Evolutionary conservation across 2,888 invertebrate species (phyloP).

Genomic region (Ommatoiulus sabulosus): DNA sequence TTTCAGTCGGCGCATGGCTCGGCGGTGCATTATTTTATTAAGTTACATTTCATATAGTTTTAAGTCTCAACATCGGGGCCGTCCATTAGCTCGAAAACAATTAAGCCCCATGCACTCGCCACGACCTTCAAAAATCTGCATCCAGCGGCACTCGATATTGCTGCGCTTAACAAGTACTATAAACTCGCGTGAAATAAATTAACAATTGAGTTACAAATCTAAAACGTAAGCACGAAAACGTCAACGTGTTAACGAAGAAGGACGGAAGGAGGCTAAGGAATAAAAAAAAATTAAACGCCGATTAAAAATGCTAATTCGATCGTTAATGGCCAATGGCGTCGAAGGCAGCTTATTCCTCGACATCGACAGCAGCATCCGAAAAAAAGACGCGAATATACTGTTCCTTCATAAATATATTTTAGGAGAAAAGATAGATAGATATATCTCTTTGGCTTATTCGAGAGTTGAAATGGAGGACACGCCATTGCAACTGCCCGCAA

Average conservation of each 20-base stretch:
- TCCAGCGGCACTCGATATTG: neutral
- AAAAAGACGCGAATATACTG: neutral
- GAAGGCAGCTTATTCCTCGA: neutral
- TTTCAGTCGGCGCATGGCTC: neutral
- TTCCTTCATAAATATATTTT: neutral
- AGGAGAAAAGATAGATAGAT: constrained; percentile 19
- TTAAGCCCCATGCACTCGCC: neutral
- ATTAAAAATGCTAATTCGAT: neutral
- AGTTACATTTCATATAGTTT: no score
- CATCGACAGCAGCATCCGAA: neutral
- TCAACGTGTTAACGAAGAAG: neutral
- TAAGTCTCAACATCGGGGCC: no score
- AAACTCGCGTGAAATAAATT: constrained; percentile 3
- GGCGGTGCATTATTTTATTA: neutral
- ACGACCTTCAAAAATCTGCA: neutral
- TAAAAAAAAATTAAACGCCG: constrained; percentile 1
- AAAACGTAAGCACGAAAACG: constrained; percentile 11
- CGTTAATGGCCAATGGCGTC: neutral
- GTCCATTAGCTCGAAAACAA: no score
- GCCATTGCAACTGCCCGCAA: neutral
- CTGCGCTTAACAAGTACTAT: neutral
- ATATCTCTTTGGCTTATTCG: constrained; percentile 1
- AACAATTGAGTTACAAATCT: constrained; percentile 8
- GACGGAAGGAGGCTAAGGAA: neutral
- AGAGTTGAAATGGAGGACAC: neutral